Conservation (phyloP, 2,113 vertebrate genomes). For the Struthidea cinerea region DNA sequence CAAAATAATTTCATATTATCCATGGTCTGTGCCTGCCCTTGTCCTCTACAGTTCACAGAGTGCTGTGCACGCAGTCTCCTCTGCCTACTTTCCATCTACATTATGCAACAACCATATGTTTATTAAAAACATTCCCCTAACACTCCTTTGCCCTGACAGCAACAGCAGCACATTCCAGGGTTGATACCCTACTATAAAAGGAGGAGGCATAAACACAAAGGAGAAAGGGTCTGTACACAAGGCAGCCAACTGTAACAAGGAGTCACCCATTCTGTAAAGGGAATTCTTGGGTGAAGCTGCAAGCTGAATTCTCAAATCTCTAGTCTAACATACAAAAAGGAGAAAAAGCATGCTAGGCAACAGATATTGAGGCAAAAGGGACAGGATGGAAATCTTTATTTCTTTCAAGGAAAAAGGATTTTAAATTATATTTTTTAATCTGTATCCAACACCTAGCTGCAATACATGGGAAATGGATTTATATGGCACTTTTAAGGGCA, state of each 20-base stretch:
- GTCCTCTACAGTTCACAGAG: background rate
- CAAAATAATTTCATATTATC: background rate
- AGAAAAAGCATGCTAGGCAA: background rate
- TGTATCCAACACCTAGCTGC: background rate
- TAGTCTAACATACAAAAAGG: background rate
- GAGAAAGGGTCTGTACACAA: background rate
- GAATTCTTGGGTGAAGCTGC: background rate
- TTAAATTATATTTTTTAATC: background rate
- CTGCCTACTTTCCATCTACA: background rate
- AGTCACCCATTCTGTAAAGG: background rate
- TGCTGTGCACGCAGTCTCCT: background rate
- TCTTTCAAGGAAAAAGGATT: background rate
- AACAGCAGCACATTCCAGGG: background rate
- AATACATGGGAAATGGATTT: background rate
- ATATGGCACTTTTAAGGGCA: background rate
- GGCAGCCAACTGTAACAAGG: background rate
- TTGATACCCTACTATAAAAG: background rate
- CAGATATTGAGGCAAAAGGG: background rate
- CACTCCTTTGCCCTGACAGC: background rate
- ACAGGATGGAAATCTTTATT: background rate
- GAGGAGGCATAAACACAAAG: background rate
- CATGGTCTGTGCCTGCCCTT: background rate
- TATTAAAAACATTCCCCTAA: background rate
- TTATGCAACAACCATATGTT: background rate
- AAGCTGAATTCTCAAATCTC: background rate